phyloP scores from a whole-genome alignment of 2,797 vertebrate genomes.

The Hydrophis major region DNA sequence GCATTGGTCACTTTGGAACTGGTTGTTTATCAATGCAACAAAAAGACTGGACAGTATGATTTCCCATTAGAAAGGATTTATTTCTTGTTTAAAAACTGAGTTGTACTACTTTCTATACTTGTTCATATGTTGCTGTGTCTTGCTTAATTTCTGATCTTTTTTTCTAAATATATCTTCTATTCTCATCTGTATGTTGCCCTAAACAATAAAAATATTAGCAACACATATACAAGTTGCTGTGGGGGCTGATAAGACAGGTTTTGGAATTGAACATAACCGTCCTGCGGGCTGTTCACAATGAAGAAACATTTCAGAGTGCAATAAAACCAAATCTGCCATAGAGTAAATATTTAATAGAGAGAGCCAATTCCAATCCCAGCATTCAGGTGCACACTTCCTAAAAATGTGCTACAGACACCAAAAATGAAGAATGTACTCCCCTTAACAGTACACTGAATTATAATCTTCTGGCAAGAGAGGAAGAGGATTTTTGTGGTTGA shows the following conservation, averaged over 20 bases:
- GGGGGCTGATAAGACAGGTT: not conserved
- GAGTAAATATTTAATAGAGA: not conserved
- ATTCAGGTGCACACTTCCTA: not conserved
- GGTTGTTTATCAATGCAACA: not conserved
- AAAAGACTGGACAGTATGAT: not conserved
- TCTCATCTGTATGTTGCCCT: not conserved
- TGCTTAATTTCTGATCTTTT: not conserved
- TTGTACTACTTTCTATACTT: not conserved
- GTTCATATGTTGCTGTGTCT: not conserved
- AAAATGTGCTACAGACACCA: not conserved
- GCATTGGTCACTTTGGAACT: not conserved
- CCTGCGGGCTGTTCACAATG: not conserved
- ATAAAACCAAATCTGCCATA: not conserved
- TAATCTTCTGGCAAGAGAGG: conserved; percentile 9
- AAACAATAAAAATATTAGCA: not conserved
- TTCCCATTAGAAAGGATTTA: not conserved
- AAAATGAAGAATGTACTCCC: not conserved
- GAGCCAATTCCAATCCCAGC: not conserved
- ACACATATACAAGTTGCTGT: not conserved
- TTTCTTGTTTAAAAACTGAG: not conserved
- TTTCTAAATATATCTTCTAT: not conserved
- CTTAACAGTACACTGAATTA: not conserved
- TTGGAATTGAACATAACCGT: conserved; percentile 4
- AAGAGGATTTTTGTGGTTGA: not conserved
- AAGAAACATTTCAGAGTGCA: not conserved